A percentile compares a stretch with the other conserved stretches of the same genome.
These are phyloP conservation scores for Andrena fulva DNA, from an alignment of 2,888 invertebrate genomes.

Conservation along the genomic window DNA sequence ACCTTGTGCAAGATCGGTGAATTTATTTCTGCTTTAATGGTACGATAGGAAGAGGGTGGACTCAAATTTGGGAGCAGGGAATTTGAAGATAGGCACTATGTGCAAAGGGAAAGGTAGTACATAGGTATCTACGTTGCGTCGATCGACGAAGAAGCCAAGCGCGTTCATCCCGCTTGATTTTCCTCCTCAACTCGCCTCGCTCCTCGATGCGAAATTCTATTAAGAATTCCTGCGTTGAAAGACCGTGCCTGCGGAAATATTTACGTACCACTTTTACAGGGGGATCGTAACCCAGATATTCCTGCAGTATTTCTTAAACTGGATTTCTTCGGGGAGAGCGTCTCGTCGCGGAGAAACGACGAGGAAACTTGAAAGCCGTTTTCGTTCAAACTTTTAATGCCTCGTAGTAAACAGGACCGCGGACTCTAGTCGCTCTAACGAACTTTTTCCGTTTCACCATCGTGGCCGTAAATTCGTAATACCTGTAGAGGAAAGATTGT, in stretches of 20 bases:
- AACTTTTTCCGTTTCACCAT: conserved; percentile 42
- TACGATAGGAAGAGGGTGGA: no score
- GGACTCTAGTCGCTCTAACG: conserved; percentile 19
- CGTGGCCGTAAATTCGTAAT: conserved; percentile 19
- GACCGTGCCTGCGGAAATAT: conserved; percentile 24
- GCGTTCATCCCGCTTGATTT: not conserved
- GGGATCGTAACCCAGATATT: conserved; percentile 48
- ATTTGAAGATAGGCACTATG: no score
- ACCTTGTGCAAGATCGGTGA: no score
- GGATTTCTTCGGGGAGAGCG: conserved; percentile 12
- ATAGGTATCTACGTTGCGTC: not conserved
- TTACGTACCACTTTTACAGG: conserved; percentile 16
- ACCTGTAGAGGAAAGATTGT: not conserved
- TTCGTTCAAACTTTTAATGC: conserved; percentile 42
- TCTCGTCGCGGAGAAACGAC: conserved; percentile 8
- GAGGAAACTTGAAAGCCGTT: conserved; percentile 30
- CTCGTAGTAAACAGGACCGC: conserved; percentile 48
- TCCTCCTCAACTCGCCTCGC: not conserved
- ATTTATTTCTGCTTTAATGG: no score
- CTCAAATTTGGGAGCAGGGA: no score
- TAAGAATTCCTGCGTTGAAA: conserved; percentile 16
- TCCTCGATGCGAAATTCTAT: not conserved
- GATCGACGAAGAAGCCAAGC: not conserved
- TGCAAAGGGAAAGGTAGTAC: no score
- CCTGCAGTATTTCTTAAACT: conserved; percentile 8